Percentiles rank a stretch among this genome's conserved stretches.
Conservation (phyloP, 2,888 invertebrate species). For the Crossocerus cetratus region DNA sequence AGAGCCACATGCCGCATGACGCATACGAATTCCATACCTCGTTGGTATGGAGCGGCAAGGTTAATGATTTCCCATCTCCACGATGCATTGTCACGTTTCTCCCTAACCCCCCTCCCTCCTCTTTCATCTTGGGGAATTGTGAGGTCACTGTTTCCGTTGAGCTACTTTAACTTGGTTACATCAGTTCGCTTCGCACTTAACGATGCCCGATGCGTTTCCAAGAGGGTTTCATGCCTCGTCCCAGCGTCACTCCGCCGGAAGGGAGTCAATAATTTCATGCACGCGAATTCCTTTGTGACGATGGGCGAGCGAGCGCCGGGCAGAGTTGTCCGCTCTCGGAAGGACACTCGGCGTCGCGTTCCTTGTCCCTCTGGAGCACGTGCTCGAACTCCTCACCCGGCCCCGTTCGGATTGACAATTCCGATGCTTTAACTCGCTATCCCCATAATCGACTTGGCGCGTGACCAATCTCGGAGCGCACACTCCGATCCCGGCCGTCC, state of each 20-base stretch:
- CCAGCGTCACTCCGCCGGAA: too few relatives aligned
- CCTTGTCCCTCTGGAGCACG: too few relatives aligned
- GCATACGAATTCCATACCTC: constrained; percentile 42
- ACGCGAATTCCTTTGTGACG: too few relatives aligned
- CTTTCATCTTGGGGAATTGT: constrained; percentile 15
- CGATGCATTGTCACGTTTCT: constrained; percentile 36
- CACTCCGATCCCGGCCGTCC: constrained; percentile 17
- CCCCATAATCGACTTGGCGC: constrained; percentile 32
- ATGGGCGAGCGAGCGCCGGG: too few relatives aligned
- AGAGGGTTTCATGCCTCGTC: too few relatives aligned
- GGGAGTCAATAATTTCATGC: too few relatives aligned
- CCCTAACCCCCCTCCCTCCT: constrained; percentile 8
- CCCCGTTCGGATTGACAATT: not conserved
- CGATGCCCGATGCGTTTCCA: too few relatives aligned
- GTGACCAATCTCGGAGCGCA: constrained; percentile 19
- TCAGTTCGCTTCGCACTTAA: not conserved
- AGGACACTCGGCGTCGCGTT: too few relatives aligned
- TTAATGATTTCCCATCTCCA: constrained; percentile 47
- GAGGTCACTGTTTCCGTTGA: constrained; percentile 9
- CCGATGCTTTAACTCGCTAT: not conserved
- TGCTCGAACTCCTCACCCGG: too few relatives aligned
- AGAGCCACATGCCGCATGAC: constrained; percentile 32
- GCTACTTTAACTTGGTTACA: not conserved
- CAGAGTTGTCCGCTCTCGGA: too few relatives aligned
- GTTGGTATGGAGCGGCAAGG: constrained; percentile 35